phyloP scores from a whole-genome alignment of 1,140 invertebrate species.

The Phymorhynchus buccinoides region DNA sequence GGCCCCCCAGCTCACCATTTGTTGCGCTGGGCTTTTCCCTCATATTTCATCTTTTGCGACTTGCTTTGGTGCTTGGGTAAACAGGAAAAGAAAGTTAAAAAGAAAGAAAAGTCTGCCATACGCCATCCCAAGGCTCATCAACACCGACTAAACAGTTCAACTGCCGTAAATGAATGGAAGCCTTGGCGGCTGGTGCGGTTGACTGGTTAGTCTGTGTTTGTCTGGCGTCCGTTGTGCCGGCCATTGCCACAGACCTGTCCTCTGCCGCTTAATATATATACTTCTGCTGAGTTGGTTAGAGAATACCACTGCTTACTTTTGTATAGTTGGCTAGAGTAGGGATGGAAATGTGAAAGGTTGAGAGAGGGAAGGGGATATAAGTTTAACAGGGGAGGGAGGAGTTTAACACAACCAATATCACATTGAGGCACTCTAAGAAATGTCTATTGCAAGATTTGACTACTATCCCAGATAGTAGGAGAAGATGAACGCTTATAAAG shows the following conservation, averaged over 20 bases:
- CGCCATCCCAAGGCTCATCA: not conserved
- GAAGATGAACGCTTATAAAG: too few species aligned
- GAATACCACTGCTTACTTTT: too few species aligned
- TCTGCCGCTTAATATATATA: too few species aligned
- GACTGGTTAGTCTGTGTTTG: not conserved
- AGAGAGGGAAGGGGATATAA: too few species aligned
- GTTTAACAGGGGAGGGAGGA: too few species aligned
- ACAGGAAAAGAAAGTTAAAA: not conserved
- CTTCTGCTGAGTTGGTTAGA: too few species aligned
- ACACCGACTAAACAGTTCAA: not conserved
- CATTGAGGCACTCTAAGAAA: too few species aligned
- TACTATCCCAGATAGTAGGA: too few species aligned
- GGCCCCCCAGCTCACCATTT: not conserved
- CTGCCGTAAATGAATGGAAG: not conserved
- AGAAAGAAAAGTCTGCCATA: constrained; percentile 27
- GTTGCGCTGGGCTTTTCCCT: not conserved
- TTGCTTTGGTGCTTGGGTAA: not conserved
- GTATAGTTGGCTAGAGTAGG: too few species aligned
- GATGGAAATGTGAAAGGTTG: too few species aligned
- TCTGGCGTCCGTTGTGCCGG: not conserved
- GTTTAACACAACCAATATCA: too few species aligned
- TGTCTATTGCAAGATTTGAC: too few species aligned
- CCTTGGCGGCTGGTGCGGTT: not conserved
- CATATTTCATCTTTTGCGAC: not conserved
- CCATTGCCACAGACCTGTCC: not conserved